Percentiles rank a stretch among this genome's conserved stretches.
phyloP scores from a whole-genome alignment of 2,888 invertebrate species.

The Troglohyphantes excavatus region DNA sequence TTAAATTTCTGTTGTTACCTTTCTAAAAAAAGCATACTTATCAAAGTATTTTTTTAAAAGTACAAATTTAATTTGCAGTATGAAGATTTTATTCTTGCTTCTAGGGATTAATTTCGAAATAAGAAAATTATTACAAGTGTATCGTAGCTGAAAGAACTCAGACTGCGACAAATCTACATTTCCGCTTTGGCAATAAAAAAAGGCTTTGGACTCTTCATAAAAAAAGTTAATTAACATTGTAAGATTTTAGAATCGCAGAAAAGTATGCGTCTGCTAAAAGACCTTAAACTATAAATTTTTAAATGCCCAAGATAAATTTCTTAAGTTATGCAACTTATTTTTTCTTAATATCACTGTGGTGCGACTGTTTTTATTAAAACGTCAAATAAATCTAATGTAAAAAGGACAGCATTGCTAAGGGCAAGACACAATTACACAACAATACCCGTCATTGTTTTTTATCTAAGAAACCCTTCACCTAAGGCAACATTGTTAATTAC shows the following conservation, averaged over 20 bases:
- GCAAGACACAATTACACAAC: conserved; percentile 34
- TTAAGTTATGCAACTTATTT: conserved; percentile 39
- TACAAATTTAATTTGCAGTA: no score
- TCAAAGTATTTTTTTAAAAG: no score
- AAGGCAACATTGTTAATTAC: conserved; percentile 42
- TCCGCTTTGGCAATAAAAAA: background rate
- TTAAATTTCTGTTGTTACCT: background rate
- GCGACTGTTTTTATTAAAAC: conserved; percentile 30
- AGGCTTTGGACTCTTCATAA: background rate
- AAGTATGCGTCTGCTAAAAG: conserved; percentile 22
- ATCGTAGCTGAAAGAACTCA: background rate
- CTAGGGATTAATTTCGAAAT: conserved; percentile 8
- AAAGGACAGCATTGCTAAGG: conserved; percentile 29
- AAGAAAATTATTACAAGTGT: background rate
- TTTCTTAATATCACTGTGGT: conserved; percentile 43
- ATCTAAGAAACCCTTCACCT: conserved; percentile 9
- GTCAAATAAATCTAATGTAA: conserved; percentile 12
- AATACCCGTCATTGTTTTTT: conserved; percentile 33
- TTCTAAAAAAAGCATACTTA: no score
- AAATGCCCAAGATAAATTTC: conserved; percentile 36
- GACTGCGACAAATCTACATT: conserved; percentile 11
- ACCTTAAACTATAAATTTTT: conserved; percentile 27
- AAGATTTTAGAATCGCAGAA: background rate
- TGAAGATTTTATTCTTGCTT: background rate
- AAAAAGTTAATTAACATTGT: background rate